Evolutionary conservation across 2,888 invertebrate species (phyloP), one percentile per base, ranked within the genome.

Genomic region (Teleiodes luculella): DNA sequence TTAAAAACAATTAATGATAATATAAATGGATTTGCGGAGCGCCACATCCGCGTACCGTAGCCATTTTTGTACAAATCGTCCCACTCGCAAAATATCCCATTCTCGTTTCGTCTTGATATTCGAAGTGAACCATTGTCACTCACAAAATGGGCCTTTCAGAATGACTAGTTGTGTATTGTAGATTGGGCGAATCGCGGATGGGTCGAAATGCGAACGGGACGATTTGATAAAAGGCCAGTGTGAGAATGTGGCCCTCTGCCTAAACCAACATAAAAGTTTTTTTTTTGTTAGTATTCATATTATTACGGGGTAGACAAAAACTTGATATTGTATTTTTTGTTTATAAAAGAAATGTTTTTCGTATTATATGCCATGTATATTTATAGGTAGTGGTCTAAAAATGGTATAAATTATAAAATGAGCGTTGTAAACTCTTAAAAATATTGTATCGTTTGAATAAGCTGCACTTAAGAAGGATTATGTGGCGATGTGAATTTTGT

Each of bases 341-440:
- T 43, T 43, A 43, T 28, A 43, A 43, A 43, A 43, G 28, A 41
- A 18, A 41, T 18, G 18, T 43, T 24, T 43, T 43, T 43, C 43
- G 43, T 24, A 43, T 43, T 7, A 13, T 24, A 41, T 24, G 39
- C 4, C 24, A 43, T 43, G 43, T 28, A 43, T 28, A 43, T n/a
- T 39, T 16, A 10, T 39, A 39, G 13, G 54, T 58, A 57, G 55
- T 58, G 46, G 53, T 57, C 57, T 62, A 70, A 78, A 76, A 78
- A 78, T 69, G 67, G 77, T 65, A 78, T 73, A 78, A 78, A 78
- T 74, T 75, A 65, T 64, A 74, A 77, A 76, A 74, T 63, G 67
- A 68, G 71, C 70, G 59, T 56, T 57, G 62, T 65, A 57, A 63
- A 65, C 70, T 66, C 66, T 70, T 62, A 74, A 76, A 80, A 77